phyloP scores from a whole-genome alignment of 2,888 invertebrate genomes.

The Pseudoips prasinana region DNA sequence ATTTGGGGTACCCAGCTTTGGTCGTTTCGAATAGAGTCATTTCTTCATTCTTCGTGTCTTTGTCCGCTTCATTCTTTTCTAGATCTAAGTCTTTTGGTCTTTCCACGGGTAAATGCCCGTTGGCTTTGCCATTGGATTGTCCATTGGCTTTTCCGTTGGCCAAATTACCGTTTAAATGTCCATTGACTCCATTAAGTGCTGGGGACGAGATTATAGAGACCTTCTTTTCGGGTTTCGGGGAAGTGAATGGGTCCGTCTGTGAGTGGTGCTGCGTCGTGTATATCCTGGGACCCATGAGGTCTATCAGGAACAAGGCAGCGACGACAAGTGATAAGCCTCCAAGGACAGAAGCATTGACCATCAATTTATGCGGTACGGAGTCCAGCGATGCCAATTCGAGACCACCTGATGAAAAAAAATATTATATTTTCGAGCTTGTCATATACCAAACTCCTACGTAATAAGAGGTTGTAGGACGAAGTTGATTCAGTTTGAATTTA shows the following conservation, averaged over 20 bases:
- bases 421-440: neutral
- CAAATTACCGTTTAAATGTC: slow-evolving; percentile 19
- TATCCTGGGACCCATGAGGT: slow-evolving; percentile 82
- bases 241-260: slow-evolving; percentile 60
- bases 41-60: slow-evolving; percentile 44
- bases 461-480: too few relatives aligned
- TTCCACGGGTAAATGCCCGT: slow-evolving; percentile 47
- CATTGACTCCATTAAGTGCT: slow-evolving; percentile 11
- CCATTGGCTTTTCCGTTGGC: slow-evolving; percentile 34
- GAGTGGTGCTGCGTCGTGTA: slow-evolving; percentile 67
- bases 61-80: slow-evolving; percentile 47
- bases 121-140: slow-evolving; percentile 20
- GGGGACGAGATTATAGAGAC: slow-evolving; percentile 22
- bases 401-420: slow-evolving; percentile 71
- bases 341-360: slow-evolving; percentile 87
- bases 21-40: slow-evolving; percentile 48
- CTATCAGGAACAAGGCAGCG: slow-evolving; percentile 85
- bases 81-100: slow-evolving; percentile 66
- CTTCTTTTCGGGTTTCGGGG: slow-evolving; percentile 41
- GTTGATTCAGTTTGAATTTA: too few relatives aligned
- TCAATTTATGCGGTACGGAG: slow-evolving; percentile 84
- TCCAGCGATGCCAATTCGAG: slow-evolving; percentile 87
- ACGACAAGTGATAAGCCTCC: slow-evolving; percentile 85
- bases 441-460: neutral
- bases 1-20: slow-evolving; percentile 51